These are phyloP conservation scores for Helicolenus hilgendorfi DNA, from an alignment of 2,797 vertebrate genomes.

Conservation along the genomic window DNA sequence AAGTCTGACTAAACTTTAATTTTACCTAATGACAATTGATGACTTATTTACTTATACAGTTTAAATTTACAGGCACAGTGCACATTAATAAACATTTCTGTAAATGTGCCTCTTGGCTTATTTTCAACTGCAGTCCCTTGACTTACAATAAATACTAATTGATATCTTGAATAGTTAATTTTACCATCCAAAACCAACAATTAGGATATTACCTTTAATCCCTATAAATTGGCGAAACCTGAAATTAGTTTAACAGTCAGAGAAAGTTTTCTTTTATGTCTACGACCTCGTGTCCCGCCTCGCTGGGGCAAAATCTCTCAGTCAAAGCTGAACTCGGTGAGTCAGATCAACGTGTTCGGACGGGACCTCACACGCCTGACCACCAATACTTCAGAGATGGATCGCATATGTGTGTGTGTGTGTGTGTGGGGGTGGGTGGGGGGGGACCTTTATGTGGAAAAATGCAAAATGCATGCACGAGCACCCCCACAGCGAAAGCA, in stretches of 20 bases:
- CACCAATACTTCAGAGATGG: slow-evolving; percentile 55
- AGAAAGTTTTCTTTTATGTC: not conserved
- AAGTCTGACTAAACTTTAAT: not conserved
- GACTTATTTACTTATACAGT: not conserved
- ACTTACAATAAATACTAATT: not conserved
- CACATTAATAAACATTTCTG: too few species aligned
- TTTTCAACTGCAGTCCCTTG: too few species aligned
- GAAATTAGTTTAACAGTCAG: not conserved
- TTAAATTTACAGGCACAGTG: too few species aligned
- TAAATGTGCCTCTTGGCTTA: too few species aligned
- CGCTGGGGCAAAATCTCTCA: slow-evolving; percentile 11
- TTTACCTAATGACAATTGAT: not conserved
- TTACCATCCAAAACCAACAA: not conserved
- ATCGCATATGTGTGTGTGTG: not conserved
- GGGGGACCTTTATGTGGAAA: slow-evolving; percentile 21
- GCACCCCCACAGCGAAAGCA: slow-evolving; percentile 14
- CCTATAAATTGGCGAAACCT: not conserved
- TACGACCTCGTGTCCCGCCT: slow-evolving; percentile 15
- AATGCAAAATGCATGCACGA: not conserved
- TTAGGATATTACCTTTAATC: not conserved
- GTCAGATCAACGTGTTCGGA: slow-evolving; percentile 73
- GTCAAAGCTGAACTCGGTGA: slow-evolving; percentile 69
- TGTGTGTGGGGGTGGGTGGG: not conserved
- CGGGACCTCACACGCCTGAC: slow-evolving; percentile 75
- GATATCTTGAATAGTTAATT: not conserved